Conservation (phyloP, 2,888 invertebrate genomes). For the Schizaphis graminum region DNA sequence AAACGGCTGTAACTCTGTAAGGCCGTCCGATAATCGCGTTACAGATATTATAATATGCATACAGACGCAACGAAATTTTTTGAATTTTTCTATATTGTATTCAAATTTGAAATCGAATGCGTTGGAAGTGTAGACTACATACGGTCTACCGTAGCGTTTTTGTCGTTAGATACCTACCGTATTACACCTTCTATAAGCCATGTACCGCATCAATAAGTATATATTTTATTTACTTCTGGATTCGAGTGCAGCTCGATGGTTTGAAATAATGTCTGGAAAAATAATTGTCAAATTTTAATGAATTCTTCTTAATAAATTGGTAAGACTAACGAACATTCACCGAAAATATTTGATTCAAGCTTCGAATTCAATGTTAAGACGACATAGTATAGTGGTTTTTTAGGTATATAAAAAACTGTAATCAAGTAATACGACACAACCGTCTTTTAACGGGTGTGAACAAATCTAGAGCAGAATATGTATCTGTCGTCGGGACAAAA, state of each 20-base stretch:
- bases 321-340: neutral
- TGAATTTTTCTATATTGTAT: no score
- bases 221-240: neutral
- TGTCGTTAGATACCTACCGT: no score
- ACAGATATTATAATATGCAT: neutral
- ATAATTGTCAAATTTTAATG: neutral
- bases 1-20: neutral
- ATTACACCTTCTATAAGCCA: no score
- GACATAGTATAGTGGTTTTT: neutral
- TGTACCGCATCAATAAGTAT: neutral
- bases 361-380: neutral
- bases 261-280: neutral
- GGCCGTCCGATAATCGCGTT: neutral
- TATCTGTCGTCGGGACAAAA: neutral
- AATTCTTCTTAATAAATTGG: neutral
- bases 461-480: neutral
- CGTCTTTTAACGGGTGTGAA: neutral
- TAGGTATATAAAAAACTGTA: neutral
- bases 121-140: neutral
- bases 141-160: no score
- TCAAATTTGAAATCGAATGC: neutral
- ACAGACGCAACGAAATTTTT: no score
- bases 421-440: neutral
- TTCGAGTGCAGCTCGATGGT: neutral
- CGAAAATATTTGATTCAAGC: neutral